A percentile compares a stretch with the other conserved stretches of the same genome.
Conservation (phyloP, 2,888 invertebrate species). For the Megamerina dolium region DNA sequence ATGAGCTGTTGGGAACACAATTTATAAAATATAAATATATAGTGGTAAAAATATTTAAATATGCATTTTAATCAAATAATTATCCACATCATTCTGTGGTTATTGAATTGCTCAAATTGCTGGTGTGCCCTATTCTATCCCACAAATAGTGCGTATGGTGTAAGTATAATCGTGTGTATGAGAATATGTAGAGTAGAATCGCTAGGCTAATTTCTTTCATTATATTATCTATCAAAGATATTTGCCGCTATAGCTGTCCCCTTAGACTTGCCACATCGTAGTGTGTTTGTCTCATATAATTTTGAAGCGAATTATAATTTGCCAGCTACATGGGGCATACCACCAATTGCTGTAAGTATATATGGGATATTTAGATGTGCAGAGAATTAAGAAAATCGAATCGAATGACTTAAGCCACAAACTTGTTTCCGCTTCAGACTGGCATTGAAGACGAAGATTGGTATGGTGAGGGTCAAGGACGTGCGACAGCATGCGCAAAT, state of each 20-base stretch:
- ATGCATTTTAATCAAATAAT: too few species aligned
- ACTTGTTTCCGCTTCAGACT: slow-evolving; percentile 9
- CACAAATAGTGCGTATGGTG: slow-evolving; percentile 42
- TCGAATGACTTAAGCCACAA: slow-evolving; percentile 1
- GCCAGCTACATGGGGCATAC: slow-evolving; percentile 52
- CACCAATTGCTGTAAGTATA: slow-evolving; percentile 36
- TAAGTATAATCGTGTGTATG: slow-evolving; percentile 23
- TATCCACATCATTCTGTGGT: not conserved
- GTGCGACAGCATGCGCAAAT: slow-evolving; percentile 13
- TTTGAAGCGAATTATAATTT: slow-evolving; percentile 64
- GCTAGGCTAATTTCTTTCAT: too few species aligned
- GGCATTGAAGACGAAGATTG: slow-evolving; percentile 25
- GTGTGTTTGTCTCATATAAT: slow-evolving; percentile 68
- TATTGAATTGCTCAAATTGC: not conserved
- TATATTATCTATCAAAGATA: slow-evolving; percentile 50
- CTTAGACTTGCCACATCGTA: slow-evolving; percentile 61
- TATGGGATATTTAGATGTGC: not conserved
- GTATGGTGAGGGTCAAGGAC: slow-evolving; percentile 9
- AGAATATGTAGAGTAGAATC: too few species aligned
- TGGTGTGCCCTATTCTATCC: slow-evolving; percentile 31
- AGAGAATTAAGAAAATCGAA: not conserved
- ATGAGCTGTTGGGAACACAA: too few species aligned
- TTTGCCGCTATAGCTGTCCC: slow-evolving; percentile 68
- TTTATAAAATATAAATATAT: too few species aligned
- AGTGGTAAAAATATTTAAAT: too few species aligned